Conservation (phyloP, 2,113 vertebrate genomes). For the Tichodroma muraria region DNA sequence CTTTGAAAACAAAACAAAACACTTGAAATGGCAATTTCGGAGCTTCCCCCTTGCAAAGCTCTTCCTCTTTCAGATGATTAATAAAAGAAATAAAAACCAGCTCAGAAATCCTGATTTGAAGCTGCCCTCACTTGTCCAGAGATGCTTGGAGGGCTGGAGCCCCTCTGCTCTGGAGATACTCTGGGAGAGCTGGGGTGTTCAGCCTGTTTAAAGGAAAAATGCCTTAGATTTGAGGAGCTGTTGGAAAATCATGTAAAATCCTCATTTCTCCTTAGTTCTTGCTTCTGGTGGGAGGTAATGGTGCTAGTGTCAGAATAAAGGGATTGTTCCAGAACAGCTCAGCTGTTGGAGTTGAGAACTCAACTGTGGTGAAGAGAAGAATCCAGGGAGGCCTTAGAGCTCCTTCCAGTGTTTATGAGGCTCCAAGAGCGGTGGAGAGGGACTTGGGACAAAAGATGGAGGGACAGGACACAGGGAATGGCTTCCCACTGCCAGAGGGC, state of each 20-base stretch:
- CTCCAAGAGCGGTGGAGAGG: background rate
- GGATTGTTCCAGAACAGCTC: background rate
- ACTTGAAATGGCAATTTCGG: background rate
- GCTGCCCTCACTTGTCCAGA: background rate
- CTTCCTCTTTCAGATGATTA: background rate
- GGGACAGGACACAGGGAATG: background rate
- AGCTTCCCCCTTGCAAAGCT: background rate
- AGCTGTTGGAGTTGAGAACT: background rate
- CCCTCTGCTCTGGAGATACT: background rate
- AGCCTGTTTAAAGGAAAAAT: background rate
- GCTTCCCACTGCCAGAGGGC: background rate
- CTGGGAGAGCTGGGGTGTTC: background rate
- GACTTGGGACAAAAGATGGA: background rate
- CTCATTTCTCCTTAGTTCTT: background rate
- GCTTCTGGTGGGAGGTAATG: background rate
- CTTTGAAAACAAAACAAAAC: conserved; percentile 39
- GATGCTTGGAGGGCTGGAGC: background rate
- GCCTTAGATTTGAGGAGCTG: background rate
- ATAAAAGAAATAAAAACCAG: background rate
- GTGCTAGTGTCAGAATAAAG: background rate
- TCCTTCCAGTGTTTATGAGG: rapidly evolving
- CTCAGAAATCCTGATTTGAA: background rate
- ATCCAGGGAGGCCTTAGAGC: rapidly evolving
- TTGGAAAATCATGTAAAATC: background rate
- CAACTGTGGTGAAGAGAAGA: background rate